phyloP scores from a whole-genome alignment of 2,113 vertebrate species.

The Coptodon bakossiorum region DNA sequence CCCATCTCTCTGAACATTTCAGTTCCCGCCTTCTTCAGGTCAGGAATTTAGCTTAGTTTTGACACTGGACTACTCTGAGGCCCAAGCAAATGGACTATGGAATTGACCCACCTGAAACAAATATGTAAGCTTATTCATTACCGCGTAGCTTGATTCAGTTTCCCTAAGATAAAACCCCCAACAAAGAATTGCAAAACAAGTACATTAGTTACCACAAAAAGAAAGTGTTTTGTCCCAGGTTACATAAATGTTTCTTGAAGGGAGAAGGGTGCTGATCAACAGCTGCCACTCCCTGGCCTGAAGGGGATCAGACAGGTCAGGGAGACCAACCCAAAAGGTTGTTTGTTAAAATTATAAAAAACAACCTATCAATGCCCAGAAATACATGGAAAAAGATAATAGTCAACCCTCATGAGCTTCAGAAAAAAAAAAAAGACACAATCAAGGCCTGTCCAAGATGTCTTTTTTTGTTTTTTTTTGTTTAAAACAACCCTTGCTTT shows the following conservation, averaged over 20 bases:
- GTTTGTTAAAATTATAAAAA: conserved; percentile 49
- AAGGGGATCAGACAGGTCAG: conserved; percentile 43
- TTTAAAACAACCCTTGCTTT: conserved; percentile 28
- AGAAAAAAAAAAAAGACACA: not conserved
- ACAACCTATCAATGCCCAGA: conserved; percentile 81
- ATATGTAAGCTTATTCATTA: conserved; percentile 64
- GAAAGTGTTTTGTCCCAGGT: conserved; percentile 59
- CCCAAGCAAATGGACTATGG: conserved; percentile 66
- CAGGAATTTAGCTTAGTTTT: conserved; percentile 80
- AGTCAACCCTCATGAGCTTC: conserved; percentile 43
- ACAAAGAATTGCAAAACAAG: conserved; percentile 38
- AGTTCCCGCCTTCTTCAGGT: conserved; percentile 74
- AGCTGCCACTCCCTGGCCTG: conserved; percentile 73
- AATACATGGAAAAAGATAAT: conserved; percentile 65
- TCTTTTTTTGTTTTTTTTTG: not conserved
- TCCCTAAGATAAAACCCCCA: conserved; percentile 43
- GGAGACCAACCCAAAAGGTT: conserved; percentile 55
- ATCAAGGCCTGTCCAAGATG: conserved; percentile 58
- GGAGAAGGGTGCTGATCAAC: conserved; percentile 52
- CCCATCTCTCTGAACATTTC: conserved; percentile 66
- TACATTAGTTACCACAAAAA: conserved; percentile 8
- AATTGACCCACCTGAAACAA: conserved; percentile 76
- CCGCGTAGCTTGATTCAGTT: conserved; percentile 35
- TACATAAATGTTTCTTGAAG: conserved; percentile 26
- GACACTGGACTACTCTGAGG: conserved; percentile 80